Percentiles rank a stretch among this genome's conserved stretches.
These are phyloP conservation scores for Rhinoptilus africanus DNA, from an alignment of 2,113 vertebrate genomes.

Conservation along the genomic window DNA sequence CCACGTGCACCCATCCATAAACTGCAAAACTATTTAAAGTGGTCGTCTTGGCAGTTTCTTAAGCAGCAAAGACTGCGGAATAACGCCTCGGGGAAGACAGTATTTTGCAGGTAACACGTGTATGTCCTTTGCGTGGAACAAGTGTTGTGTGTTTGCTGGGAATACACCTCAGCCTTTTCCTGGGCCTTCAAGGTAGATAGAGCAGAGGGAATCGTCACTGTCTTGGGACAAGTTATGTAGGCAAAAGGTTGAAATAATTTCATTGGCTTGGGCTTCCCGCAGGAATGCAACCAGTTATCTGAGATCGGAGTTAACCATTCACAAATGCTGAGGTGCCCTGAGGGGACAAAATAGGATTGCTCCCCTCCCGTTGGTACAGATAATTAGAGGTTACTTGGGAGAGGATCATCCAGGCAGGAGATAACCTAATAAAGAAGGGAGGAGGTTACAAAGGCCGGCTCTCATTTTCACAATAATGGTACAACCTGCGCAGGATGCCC, in stretches of 20 bases:
- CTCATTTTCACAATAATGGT: conserved; percentile 16
- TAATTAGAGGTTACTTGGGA: conserved; percentile 3
- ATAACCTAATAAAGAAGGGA: background rate
- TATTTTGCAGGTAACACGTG: background rate
- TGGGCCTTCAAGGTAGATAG: rapidly evolving
- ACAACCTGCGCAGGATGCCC: background rate
- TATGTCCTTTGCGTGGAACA: background rate
- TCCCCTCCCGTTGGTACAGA: background rate
- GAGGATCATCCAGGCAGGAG: background rate
- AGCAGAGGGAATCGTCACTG: background rate
- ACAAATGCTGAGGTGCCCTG: conserved; percentile 41
- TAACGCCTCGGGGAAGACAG: background rate
- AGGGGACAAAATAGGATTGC: conserved; percentile 29
- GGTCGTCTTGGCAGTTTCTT: background rate
- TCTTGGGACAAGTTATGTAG: conserved; percentile 37
- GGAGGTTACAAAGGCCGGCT: background rate
- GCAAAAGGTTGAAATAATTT: conserved; percentile 67
- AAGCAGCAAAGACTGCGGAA: background rate
- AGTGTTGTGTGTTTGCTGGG: background rate
- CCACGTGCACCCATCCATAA: background rate
- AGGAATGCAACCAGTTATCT: conserved; percentile 50
- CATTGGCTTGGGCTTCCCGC: conserved; percentile 7
- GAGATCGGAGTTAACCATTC: conserved; percentile 65
- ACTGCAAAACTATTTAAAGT: background rate
- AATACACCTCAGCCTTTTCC: background rate